Percentiles rank a stretch among this genome's conserved stretches.
Evolutionary conservation across 2,113 vertebrate species (phyloP).

Genomic region (Recurvirostra avosetta): DNA sequence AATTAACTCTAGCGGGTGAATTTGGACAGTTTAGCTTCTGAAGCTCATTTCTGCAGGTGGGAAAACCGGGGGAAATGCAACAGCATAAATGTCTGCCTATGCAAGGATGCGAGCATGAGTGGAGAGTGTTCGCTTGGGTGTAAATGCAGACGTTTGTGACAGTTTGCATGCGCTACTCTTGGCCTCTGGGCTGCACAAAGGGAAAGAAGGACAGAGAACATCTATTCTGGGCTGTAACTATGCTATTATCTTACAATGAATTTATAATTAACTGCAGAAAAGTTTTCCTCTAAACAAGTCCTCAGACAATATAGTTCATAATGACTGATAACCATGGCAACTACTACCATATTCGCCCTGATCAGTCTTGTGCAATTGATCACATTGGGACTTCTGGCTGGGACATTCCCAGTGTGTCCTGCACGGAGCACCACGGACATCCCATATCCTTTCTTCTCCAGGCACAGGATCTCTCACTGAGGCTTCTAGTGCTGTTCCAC

Average conservation of each 20-base stretch:
- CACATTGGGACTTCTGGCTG: background rate
- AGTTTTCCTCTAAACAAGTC: background rate
- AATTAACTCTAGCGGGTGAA: background rate
- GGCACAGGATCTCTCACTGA: background rate
- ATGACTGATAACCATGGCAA: background rate
- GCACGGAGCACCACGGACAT: background rate
- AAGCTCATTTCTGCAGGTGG: background rate
- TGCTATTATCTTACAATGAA: background rate
- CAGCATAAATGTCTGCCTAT: background rate
- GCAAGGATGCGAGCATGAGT: background rate
- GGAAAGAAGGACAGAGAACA: background rate
- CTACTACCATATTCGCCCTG: background rate
- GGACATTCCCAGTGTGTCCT: background rate
- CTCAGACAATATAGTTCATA: background rate
- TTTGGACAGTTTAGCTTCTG: background rate
- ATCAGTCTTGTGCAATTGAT: background rate
- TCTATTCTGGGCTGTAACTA: background rate
- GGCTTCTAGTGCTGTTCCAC: background rate
- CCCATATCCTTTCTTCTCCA: background rate
- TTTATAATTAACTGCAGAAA: background rate
- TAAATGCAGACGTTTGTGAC: background rate
- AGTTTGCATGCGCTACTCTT: background rate
- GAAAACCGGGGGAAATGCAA: background rate
- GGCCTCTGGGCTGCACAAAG: background rate
- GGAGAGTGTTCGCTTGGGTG: background rate